Conservation (phyloP, 2,888 invertebrate genomes). For the Orchesellides sinensis region DNA sequence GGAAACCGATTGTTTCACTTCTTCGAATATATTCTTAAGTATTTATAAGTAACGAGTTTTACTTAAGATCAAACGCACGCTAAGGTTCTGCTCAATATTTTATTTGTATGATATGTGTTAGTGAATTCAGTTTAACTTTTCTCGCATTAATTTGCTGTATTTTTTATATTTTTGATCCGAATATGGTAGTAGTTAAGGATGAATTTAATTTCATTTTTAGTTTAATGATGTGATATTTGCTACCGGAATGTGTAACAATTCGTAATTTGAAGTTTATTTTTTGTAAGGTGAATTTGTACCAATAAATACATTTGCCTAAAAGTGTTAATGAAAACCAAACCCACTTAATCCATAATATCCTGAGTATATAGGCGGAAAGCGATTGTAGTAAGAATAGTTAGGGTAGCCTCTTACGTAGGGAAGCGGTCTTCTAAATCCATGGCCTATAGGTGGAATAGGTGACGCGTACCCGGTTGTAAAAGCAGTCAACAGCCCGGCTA, state of each 20-base stretch:
- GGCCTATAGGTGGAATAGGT: background rate
- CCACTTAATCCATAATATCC: conserved; percentile 62
- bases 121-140: too few species aligned
- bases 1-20: conserved; percentile 27
- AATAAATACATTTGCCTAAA: background rate
- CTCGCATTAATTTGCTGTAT: too few species aligned
- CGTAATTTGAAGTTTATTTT: too few species aligned
- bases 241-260: too few species aligned
- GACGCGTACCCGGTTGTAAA: background rate
- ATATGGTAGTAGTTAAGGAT: too few species aligned
- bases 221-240: too few species aligned
- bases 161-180: too few species aligned
- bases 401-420: background rate
- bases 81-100: too few species aligned
- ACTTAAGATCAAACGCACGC: too few species aligned
- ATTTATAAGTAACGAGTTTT: too few species aligned
- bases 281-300: background rate
- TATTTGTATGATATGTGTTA: too few species aligned
- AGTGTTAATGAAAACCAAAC: conserved; percentile 61
- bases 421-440: conserved; percentile 13
- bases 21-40: conserved; percentile 40
- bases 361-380: conserved; percentile 40
- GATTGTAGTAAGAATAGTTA: background rate
- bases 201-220: too few species aligned
- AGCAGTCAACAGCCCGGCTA: conserved; percentile 17